Base-by-base conservation (phyloP, 2,113 vertebrate genomes). In the Notarius lentiginosus region DNA sequence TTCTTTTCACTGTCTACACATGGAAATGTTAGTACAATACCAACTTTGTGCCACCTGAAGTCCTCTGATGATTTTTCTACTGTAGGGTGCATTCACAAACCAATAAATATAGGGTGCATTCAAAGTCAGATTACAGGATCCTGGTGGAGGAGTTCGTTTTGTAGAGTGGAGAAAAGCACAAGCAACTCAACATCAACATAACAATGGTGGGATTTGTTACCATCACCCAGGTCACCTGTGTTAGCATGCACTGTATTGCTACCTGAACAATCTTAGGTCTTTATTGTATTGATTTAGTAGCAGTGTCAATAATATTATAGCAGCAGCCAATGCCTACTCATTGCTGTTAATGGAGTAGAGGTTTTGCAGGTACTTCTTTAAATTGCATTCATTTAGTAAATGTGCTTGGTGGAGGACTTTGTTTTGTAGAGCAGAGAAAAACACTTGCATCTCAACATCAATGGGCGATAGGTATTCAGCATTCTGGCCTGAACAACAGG, bases 281-380 rank as follows among this genome's bases (percentile, higher is more conserved):
- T 65, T 8, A 65, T 4, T 65, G 63, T 65, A 65, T 65, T 65
- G 24, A 61, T 72, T 83, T 80, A 70, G 58, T 30, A 85, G 34
- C 77, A 72, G 41, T 68, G 34, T 12, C 61, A 76, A 12, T 65
- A n/a, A 65, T 65, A 1, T 65, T 11, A 61, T 65, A 65, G 34
- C 72, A 83, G 11, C 18, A 58, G 56, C 17, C 56, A 58, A 58
- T 58, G 56, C 49, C 15, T 58, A 47, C 30, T 73, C 49, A 82
- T 2, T n/a, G 47, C 27, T 77, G 56, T 85, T 73, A 81, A 15
- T 66, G 61, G 20, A 77, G 41, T 76, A 51, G 56, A 63, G 49
- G 56, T 87, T 53, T 53, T 53, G 30, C 58, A 72, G 49, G 66
- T 60, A 56, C 18, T 15, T 10, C 12, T 56, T 65, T 66, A 82